A percentile compares a stretch with the other conserved stretches of the same genome.
Evolutionary conservation across 2,888 invertebrate species (phyloP).

Genomic region (Drosophila mayaguana): DNA sequence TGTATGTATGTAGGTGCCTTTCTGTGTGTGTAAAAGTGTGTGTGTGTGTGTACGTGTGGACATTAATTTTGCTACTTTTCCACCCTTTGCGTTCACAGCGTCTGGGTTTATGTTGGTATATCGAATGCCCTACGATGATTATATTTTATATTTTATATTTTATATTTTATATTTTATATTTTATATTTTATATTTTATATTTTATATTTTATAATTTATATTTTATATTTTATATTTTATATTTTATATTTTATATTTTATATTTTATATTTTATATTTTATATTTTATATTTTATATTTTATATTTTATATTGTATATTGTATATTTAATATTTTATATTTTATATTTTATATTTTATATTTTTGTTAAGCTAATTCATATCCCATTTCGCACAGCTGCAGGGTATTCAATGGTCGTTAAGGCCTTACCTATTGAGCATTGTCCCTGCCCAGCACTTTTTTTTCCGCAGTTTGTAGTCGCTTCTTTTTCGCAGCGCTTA

Average conservation of each 20-base stretch:
- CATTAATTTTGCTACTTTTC: conserved; percentile 69
- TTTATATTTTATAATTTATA: neutral
- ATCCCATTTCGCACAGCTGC: neutral
- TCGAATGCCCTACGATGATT: conserved; percentile 30
- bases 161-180: too few relatives aligned
- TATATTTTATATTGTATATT: too few relatives aligned
- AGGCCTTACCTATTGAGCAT: neutral
- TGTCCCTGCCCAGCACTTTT: conserved; percentile 1
- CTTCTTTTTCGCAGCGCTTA: conserved; percentile 66
- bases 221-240: neutral
- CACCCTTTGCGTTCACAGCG: conserved; percentile 43
- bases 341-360: too few relatives aligned
- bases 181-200: neutral
- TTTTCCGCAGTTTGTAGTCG: conserved; percentile 48
- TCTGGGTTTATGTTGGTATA: conserved; percentile 32
- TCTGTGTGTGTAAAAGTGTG: conserved; percentile 9
- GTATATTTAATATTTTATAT: too few relatives aligned
- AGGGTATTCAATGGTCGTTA: conserved; percentile 21
- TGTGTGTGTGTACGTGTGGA: conserved; percentile 50
- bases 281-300: too few relatives aligned
- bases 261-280: neutral
- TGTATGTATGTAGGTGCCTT: conserved; percentile 16
- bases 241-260: neutral
- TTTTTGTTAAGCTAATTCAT: too few relatives aligned
- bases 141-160: too few relatives aligned